Percentiles rank a stretch among this genome's conserved stretches.
These are phyloP conservation scores for Mycetomoellerius zeteki DNA, from an alignment of 1,140 invertebrate species.

Conservation along the genomic window DNA sequence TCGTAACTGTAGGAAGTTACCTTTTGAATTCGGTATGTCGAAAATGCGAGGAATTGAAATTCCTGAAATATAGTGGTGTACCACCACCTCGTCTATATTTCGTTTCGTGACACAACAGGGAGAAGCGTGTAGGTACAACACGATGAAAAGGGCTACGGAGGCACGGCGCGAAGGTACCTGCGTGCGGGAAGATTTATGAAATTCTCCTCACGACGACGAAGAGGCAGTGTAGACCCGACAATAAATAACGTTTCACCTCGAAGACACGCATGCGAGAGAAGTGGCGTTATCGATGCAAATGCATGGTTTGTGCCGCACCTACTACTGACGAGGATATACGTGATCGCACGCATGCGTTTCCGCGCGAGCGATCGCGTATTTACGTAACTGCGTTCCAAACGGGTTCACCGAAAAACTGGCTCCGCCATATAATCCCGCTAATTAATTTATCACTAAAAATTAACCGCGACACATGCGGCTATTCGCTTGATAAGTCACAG, in stretches of 20 bases:
- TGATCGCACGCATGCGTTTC: conserved; percentile 55
- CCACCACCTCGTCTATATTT: conserved; percentile 53
- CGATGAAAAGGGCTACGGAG: conserved; percentile 60
- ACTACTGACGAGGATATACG: conserved; percentile 63
- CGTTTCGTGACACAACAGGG: conserved; percentile 53
- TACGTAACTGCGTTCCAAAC: conserved; percentile 25
- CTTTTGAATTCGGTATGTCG: conserved; percentile 30
- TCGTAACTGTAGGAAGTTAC: conserved; percentile 1
- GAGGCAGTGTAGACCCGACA: conserved; percentile 56
- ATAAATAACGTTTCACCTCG: conserved; percentile 76
- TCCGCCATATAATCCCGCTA: conserved; percentile 25
- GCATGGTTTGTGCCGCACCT: conserved; percentile 68
- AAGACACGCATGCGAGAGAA: conserved; percentile 64
- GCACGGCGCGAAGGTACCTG: conserved; percentile 44
- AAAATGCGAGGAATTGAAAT: conserved; percentile 59
- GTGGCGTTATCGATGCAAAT: conserved; percentile 74
- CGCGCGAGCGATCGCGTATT: not conserved
- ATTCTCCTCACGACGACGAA: conserved; percentile 66
- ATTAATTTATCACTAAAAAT: conserved; percentile 48
- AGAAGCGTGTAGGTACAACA: conserved; percentile 41
- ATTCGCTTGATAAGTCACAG: not conserved
- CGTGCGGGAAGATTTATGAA: conserved; percentile 72
- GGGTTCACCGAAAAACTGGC: conserved; percentile 30
- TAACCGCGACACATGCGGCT: conserved; percentile 3
- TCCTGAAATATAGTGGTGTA: conserved; percentile 55